Conservation (phyloP, 2,113 vertebrate genomes). For the Bungarus multicinctus region DNA sequence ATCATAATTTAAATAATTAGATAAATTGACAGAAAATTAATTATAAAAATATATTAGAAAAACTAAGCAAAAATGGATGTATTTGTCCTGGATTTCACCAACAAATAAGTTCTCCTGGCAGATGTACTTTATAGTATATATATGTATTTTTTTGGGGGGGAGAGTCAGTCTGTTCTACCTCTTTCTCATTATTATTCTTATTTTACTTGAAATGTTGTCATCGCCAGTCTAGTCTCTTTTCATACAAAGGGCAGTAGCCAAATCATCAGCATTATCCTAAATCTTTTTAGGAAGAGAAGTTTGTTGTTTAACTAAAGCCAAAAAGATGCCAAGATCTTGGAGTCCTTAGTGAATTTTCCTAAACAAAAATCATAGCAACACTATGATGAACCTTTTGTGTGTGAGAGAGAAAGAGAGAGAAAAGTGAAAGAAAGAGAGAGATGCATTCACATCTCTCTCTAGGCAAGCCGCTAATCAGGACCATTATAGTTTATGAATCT, state of each 20-base stretch:
- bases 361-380: neutral
- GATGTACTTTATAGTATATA: neutral
- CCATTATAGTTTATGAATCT: slow-evolving; percentile 47
- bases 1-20: neutral
- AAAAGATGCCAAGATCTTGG: neutral
- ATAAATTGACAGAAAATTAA: neutral
- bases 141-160: neutral
- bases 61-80: neutral
- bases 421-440: neutral
- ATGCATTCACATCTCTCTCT: slow-evolving; percentile 38
- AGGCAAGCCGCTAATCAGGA: slow-evolving; percentile 51
- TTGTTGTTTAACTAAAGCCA: neutral
- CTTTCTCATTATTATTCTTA: neutral
- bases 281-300: neutral
- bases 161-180: no score
- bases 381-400: neutral
- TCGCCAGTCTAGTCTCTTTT: neutral
- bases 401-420: neutral
- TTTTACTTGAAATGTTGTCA: neutral
- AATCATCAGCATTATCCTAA: neutral
- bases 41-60: neutral
- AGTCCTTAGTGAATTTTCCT: neutral
- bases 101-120: neutral
- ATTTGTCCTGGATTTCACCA: neutral
- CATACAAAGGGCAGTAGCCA: neutral